These are phyloP conservation scores for Acromyrmex heyeri DNA, from an alignment of 1,140 invertebrate genomes.

Conservation along the genomic window DNA sequence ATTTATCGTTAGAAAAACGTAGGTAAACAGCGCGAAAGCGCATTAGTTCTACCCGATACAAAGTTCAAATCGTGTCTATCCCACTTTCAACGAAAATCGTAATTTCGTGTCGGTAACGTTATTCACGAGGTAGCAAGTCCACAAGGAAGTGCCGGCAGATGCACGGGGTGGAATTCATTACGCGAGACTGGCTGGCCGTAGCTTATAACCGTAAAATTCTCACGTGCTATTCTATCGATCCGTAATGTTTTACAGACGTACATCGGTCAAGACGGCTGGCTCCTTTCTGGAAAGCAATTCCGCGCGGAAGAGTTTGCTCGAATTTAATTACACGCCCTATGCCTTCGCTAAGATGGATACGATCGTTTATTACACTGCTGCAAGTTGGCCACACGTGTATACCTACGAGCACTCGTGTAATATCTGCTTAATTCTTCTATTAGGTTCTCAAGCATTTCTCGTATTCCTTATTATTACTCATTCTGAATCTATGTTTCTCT, in stretches of 20 bases:
- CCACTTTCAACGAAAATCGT: constrained; percentile 37
- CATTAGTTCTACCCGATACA: neutral
- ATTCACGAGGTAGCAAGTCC: constrained; percentile 30
- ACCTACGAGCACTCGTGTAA: neutral
- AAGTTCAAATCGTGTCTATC: constrained; percentile 52
- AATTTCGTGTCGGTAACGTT: constrained; percentile 51
- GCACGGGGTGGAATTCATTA: constrained; percentile 58
- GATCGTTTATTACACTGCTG: constrained; percentile 48
- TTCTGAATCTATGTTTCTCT: neutral
- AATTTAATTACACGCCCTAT: constrained; percentile 59
- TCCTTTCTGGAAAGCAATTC: constrained; percentile 54
- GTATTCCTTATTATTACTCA: neutral
- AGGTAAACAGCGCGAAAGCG: neutral
- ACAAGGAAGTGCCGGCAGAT: constrained; percentile 45
- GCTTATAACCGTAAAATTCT: constrained; percentile 58
- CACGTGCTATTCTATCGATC: constrained; percentile 61
- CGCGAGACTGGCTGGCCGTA: constrained; percentile 19
- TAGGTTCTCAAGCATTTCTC: neutral
- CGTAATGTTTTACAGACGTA: constrained; percentile 45
- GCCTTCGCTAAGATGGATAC: constrained; percentile 40
- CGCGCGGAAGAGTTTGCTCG: constrained; percentile 19
- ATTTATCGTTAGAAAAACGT: neutral
- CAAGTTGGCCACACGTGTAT: neutral
- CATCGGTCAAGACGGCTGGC: constrained; percentile 57
- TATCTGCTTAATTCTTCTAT: neutral